Conservation (phyloP, 2,797 vertebrate species). For the Acrossocheilus fasciatus region DNA sequence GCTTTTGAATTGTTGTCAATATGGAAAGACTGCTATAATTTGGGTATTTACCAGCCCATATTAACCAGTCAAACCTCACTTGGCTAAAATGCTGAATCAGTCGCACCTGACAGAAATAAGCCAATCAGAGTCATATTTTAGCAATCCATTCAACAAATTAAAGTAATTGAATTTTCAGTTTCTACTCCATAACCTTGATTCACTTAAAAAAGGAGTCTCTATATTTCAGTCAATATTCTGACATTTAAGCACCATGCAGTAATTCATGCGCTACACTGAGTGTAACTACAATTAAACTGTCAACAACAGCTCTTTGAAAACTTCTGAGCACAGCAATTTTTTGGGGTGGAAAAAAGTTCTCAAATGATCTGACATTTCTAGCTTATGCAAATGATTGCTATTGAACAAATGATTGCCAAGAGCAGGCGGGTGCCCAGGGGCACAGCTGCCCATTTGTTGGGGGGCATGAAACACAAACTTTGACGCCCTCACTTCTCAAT, state of each 20-base stretch:
- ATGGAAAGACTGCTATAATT: not conserved
- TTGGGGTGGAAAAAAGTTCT: not conserved
- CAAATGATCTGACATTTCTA: slow-evolving; percentile 30
- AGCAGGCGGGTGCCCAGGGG: slow-evolving; percentile 1
- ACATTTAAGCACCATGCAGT: slow-evolving; percentile 59
- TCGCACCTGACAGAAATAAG: not conserved
- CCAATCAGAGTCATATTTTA: not conserved
- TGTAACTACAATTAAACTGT: slow-evolving; percentile 53
- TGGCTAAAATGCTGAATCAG: not conserved
- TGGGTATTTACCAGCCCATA: not conserved
- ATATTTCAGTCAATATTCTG: slow-evolving; percentile 61
- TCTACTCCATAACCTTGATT: slow-evolving; percentile 54
- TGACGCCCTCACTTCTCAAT: not conserved
- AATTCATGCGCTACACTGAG: slow-evolving; percentile 48
- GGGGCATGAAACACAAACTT: not conserved
- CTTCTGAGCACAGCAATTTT: slow-evolving; percentile 41
- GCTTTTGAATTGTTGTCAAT: not conserved
- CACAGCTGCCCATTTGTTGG: not conserved
- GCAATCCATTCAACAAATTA: slow-evolving; percentile 50
- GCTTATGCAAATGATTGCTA: slow-evolving; percentile 28
- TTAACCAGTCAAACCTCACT: not conserved
- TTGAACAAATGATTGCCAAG: not conserved
- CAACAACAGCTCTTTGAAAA: slow-evolving; percentile 50
- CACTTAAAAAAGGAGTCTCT: slow-evolving; percentile 42
- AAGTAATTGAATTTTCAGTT: slow-evolving; percentile 58